phyloP scores from a whole-genome alignment of 1,140 invertebrate genomes.

The Cydia pomonella region DNA sequence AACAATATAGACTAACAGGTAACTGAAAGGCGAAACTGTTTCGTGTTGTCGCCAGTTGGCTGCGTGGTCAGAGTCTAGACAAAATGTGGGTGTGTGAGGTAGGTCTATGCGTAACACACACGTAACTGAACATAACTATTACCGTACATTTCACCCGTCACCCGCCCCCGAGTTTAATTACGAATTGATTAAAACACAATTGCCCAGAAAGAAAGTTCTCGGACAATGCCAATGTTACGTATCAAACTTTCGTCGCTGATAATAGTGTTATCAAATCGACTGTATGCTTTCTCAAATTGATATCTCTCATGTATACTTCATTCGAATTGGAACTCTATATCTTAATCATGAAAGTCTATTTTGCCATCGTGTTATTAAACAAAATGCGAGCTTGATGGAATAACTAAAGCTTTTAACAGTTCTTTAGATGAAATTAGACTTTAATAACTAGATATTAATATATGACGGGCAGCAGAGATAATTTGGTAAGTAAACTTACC shows the following conservation, averaged over 20 bases:
- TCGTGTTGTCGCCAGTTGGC: too few relatives aligned
- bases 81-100: not conserved
- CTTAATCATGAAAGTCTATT: not conserved
- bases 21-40: too few relatives aligned
- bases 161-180: constrained; percentile 48
- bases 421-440: not conserved
- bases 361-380: not conserved
- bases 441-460: not conserved
- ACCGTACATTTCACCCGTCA: constrained; percentile 11
- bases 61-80: too few relatives aligned
- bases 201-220: constrained; percentile 59
- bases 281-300: constrained; percentile 18
- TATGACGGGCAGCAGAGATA: not conserved
- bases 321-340: not conserved
- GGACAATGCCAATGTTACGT: constrained; percentile 59
- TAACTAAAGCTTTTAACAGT: not conserved
- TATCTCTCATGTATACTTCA: not conserved
- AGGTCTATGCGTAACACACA: not conserved
- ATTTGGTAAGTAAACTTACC: too few relatives aligned
- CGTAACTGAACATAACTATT: constrained; percentile 6
- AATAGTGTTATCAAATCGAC: constrained; percentile 39
- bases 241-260: constrained; percentile 47
- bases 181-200: constrained; percentile 49
- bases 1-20: too few relatives aligned
- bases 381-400: not conserved